Conservation (phyloP, 2,888 invertebrate species). For the Cyclophora punctaria region DNA sequence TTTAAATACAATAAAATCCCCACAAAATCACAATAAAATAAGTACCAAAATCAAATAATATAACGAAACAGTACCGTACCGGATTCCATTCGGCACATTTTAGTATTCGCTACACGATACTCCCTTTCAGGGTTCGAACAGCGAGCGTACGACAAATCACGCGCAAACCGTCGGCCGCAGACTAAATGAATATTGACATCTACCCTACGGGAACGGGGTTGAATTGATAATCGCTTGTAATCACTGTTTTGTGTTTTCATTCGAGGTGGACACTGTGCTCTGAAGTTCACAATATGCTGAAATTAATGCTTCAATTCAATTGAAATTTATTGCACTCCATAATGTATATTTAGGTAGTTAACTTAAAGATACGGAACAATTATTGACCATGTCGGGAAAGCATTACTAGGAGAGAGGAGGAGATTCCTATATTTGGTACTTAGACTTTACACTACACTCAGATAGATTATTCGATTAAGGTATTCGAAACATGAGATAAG, state of each 20-base stretch:
- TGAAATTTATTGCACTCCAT: too few species aligned
- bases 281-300: too few species aligned
- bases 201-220: slow-evolving; percentile 52
- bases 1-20: slow-evolving; percentile 36
- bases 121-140: slow-evolving; percentile 14
- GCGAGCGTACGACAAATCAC: slow-evolving; percentile 52
- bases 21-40: slow-evolving; percentile 14
- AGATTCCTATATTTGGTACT: too few species aligned
- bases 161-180: slow-evolving; percentile 29
- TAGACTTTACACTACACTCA: too few species aligned
- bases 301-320: background rate
- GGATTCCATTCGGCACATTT: slow-evolving; percentile 21
- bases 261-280: too few species aligned
- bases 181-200: slow-evolving; percentile 73
- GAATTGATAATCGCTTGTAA: slow-evolving; percentile 58
- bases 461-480: too few species aligned
- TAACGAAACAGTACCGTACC: too few species aligned
- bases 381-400: too few species aligned
- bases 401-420: too few species aligned
- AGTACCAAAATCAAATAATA: background rate
- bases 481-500: too few species aligned
- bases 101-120: slow-evolving; percentile 44
- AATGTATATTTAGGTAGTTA: too few species aligned
- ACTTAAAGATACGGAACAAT: too few species aligned
- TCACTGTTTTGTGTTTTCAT: slow-evolving; percentile 1